Base-by-base conservation (phyloP, 2,888 invertebrate genomes). In the Drosophila sordidula region DNA sequence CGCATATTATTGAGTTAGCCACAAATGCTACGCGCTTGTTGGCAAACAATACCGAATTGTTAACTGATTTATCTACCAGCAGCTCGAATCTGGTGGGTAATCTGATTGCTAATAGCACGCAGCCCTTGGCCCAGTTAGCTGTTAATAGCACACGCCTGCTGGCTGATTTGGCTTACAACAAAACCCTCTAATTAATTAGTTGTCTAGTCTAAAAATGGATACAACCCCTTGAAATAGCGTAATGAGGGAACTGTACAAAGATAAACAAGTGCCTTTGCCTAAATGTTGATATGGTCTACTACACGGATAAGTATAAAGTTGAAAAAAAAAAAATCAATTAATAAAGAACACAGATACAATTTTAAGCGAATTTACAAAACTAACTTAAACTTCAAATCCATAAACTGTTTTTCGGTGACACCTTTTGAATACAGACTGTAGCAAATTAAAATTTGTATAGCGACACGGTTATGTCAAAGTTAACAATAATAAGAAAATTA, bases 211-310 rank as follows among this genome's bases (percentile, higher is more conserved):
- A 51, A 70, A 44, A 26, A 25, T 45, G 50, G 47, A 47, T 56
- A 62, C 58, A 47, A 34, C 36, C 51, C 18, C 63, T 42, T 38
- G 32, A 36, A 47, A 51, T 38, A 59, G 34, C 59, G 56, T 39
- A 52, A 29, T 58, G 68, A 58, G 70, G 62, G 62, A 69, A 71
- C 42, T 86, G 68, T 80, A 68, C 58, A 84, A 69, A 73, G 50
- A 58, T 78, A 47, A 36, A 36, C n/a, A 58, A 75, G 87, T 87
- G 80, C 78, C 87, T 81, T 88, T 75, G 54, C 61, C 34, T 56
- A 62, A 64, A 56, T 63, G 55, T 58, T 61, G 39, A 51, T 25
- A 55, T 57, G 44, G 44, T 55, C 12, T 41, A 54, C 44, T 39
- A 64, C 14, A 50, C 18, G 47, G 52, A 63, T 56, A 61, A 52